Evolutionary conservation across 2,888 invertebrate species (phyloP), one percentile per base, ranked within the genome.

Genomic region (Sphaerophoria taeniata): DNA sequence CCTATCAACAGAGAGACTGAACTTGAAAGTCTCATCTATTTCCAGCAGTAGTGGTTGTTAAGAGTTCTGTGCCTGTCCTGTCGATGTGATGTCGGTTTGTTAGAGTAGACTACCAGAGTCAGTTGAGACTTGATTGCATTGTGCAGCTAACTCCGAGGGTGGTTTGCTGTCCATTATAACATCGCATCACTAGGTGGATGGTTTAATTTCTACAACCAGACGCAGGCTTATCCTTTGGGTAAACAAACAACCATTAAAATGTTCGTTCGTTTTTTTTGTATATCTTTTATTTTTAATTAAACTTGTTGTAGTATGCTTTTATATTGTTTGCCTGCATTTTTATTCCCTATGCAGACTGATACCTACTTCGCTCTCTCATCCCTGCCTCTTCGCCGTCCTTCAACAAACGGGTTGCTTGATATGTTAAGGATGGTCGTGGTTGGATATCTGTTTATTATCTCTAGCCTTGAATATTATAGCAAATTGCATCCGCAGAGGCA

Each of bases 171-270:
- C 65, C 71, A 11, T 55, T 78, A 73, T 34, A 24, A 24, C 24
- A 24, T 24, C 1, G 24, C 56, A 12, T 24, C 49, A 5, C 31
- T 33, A 12, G 6, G 11, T n/a, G n/a, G 9, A 85, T 67, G 81
- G 69, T 85, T 85, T 85, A 85, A 85, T 85, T 85, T 81, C 81
- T 4, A 77, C 76, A 77, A 77, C 85, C 85, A 76, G 85, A 76
- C 76, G 58, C 76, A 63, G 76, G 81, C 69, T 85, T 85, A 85
- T 85, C 85, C 85, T 81, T 77, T 69, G 76, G 63, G 85, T 81
- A 85, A 81, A 85, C 85, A 85, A 85, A 85, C 85, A 85, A 73
- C 81, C 85, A 85, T 81, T 85, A 76, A 76, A 53, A 85, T 73
- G 73, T 63, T 56, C 47, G 76, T 61, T 45, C 65, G 49, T 39